Evolutionary conservation across 2,113 vertebrate species (phyloP).

Genomic region (Nyctereutes procyonoides): DNA sequence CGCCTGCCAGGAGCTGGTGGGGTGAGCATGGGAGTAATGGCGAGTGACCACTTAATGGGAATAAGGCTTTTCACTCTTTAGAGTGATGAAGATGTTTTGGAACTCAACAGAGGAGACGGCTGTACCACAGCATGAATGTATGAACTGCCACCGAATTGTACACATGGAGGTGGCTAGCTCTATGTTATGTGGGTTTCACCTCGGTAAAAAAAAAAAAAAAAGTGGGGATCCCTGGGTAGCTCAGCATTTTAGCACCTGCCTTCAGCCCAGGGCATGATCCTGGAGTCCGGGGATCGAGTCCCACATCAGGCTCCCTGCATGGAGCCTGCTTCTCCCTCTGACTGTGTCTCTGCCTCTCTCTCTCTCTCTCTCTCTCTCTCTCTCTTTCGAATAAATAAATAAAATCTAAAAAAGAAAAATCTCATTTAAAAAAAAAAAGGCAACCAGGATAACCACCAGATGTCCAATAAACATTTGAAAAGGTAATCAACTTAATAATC

Average conservation of each 20-base stretch:
- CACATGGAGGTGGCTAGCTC: neutral
- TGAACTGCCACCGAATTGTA: neutral
- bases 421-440: neutral
- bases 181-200: neutral
- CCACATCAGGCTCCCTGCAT: too few species aligned
- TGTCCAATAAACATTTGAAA: neutral
- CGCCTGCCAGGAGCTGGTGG: neutral
- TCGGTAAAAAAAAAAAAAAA: neutral
- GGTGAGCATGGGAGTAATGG: fast-evolving
- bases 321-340: too few species aligned
- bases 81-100: neutral
- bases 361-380: too few species aligned
- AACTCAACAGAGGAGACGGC: neutral
- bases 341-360: too few species aligned
- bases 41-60: neutral
- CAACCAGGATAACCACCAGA: neutral
- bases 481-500: neutral
- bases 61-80: neutral
- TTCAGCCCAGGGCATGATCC: too few species aligned
- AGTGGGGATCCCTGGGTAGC: too few species aligned
- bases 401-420: too few species aligned
- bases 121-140: neutral
- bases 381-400: too few species aligned
- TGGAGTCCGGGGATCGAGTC: too few species aligned
- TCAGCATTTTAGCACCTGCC: too few species aligned